phyloP scores from a whole-genome alignment of 2,888 invertebrate genomes.

The Metalampra italica region DNA sequence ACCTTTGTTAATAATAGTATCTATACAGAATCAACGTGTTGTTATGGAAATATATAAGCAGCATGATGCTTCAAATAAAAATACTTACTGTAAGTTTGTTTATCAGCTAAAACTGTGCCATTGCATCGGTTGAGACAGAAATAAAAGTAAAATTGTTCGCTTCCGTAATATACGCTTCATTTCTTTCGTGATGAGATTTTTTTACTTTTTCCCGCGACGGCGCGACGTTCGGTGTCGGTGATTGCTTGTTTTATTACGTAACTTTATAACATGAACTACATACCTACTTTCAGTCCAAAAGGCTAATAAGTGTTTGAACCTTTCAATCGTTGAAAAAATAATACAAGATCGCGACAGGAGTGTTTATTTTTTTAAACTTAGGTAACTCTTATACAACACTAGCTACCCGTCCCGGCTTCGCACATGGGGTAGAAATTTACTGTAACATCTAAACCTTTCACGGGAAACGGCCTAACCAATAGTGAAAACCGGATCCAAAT shows the following conservation, averaged over 20 bases:
- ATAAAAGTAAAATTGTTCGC: constrained; percentile 25
- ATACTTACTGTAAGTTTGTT: background rate
- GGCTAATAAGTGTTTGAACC: background rate
- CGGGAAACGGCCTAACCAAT: too few species aligned
- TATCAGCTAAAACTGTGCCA: background rate
- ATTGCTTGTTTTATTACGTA: constrained; percentile 8
- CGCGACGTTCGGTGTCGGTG: background rate
- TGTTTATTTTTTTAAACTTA: too few species aligned
- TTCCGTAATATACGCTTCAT: constrained; percentile 44
- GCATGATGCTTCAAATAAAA: background rate
- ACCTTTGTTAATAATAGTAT: too few species aligned
- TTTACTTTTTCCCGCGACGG: constrained; percentile 9
- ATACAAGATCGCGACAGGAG: too few species aligned
- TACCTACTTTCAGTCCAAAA: constrained; percentile 2
- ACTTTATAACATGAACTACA: constrained; percentile 3
- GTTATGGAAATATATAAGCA: too few species aligned
- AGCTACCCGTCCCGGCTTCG: too few species aligned
- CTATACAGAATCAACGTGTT: too few species aligned
- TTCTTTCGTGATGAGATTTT: constrained; percentile 31
- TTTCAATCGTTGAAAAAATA: too few species aligned
- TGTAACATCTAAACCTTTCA: too few species aligned
- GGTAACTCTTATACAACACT: too few species aligned
- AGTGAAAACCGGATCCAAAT: too few species aligned
- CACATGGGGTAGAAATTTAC: too few species aligned
- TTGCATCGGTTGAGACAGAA: constrained; percentile 21